These are phyloP conservation scores for Turdus rufiventris DNA, from an alignment of 2,113 vertebrate species.

Conservation along the genomic window DNA sequence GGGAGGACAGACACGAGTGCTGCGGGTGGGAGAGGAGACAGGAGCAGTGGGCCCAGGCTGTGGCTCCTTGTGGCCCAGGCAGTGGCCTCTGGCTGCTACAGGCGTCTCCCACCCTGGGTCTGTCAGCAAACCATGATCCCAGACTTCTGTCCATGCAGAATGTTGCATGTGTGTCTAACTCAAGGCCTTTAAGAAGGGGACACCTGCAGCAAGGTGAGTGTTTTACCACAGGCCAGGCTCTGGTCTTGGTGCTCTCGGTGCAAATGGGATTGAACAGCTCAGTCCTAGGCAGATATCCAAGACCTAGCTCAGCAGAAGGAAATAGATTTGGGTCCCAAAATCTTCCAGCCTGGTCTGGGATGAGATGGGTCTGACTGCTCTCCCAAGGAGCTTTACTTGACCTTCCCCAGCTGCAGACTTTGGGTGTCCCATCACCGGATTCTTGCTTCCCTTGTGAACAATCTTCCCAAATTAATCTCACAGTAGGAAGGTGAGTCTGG, in stretches of 20 bases:
- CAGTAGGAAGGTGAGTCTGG: not conserved
- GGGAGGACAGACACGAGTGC: not conserved
- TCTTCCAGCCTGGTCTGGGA: accelerated
- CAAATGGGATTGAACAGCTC: not conserved
- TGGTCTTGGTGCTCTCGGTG: not conserved
- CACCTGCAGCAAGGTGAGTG: not conserved
- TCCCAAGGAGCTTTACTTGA: not conserved
- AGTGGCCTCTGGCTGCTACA: not conserved
- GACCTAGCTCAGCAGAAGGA: not conserved
- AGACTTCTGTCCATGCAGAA: not conserved
- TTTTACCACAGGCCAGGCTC: not conserved
- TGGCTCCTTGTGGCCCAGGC: not conserved
- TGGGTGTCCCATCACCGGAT: not conserved
- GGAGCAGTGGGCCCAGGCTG: not conserved
- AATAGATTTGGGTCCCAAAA: not conserved
- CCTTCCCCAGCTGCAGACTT: not conserved
- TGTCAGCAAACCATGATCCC: not conserved
- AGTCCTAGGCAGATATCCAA: not conserved
- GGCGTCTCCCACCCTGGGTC: not conserved
- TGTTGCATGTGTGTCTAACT: not conserved
- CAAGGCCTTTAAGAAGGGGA: not conserved
- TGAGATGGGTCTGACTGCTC: not conserved
- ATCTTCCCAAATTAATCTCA: not conserved
- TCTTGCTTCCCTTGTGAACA: accelerated
- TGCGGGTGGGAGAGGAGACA: not conserved